phyloP scores from a whole-genome alignment of 2,113 vertebrate genomes.

The Xenus cinereus region DNA sequence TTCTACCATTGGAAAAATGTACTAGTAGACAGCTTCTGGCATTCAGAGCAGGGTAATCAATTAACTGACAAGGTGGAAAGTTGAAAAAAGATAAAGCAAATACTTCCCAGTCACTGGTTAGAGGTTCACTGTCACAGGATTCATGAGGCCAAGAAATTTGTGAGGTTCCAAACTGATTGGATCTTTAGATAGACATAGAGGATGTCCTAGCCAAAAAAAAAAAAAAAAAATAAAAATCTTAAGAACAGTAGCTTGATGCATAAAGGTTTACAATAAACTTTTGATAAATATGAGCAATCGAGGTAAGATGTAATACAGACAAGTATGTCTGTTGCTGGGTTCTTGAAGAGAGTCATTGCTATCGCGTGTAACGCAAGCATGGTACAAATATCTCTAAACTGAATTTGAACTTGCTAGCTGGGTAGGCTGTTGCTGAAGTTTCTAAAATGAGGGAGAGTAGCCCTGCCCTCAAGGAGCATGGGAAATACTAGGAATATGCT shows the following conservation, averaged over 20 bases:
- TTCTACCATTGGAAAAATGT: not conserved
- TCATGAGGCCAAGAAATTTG: not conserved
- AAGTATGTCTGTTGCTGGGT: not conserved
- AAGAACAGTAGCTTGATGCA: not conserved
- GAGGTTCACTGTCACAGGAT: not conserved
- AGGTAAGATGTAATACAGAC: not conserved
- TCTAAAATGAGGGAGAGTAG: not conserved
- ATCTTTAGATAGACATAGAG: not conserved
- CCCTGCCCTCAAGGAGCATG: not conserved
- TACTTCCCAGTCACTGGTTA: not conserved
- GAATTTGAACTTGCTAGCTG: not conserved
- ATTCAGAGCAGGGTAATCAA: not conserved
- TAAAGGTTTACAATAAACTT: not conserved
- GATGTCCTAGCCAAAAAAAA: not conserved
- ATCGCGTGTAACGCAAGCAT: fast-evolving
- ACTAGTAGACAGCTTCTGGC: not conserved
- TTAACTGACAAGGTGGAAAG: not conserved
- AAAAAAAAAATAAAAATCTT: not conserved
- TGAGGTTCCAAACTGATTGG: not conserved
- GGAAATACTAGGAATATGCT: not conserved
- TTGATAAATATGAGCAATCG: not conserved
- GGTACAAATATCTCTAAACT: not conserved
- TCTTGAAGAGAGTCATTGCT: not conserved
- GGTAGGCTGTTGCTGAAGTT: no score
- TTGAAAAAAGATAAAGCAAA: not conserved